Conservation (phyloP, 2,797 vertebrate species). For the Phrynocephalus guinanensis region DNA sequence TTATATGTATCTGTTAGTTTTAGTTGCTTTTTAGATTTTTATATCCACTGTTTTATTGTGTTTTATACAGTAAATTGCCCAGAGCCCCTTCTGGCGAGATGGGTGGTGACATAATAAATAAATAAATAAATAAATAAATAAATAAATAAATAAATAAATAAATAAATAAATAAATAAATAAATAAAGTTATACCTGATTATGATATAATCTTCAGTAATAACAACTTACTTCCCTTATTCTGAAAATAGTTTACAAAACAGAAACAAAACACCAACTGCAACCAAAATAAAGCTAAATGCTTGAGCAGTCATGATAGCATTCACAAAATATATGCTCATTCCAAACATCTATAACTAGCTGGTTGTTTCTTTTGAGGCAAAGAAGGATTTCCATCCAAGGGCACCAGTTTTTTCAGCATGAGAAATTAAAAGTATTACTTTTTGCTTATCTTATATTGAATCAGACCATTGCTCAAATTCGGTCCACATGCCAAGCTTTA, state of each 20-base stretch:
- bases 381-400: background rate
- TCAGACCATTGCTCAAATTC: background rate
- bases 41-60: too few species aligned
- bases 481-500: background rate
- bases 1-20: too few species aligned
- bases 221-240: background rate
- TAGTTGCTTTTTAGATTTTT: too few species aligned
- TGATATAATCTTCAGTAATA: background rate
- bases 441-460: background rate
- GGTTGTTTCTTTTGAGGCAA: background rate
- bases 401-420: background rate
- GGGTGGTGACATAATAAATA: too few species aligned
- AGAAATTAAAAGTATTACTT: background rate
- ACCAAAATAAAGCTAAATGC: background rate
- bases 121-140: too few species aligned
- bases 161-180: too few species aligned
- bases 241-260: background rate
- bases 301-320: background rate
- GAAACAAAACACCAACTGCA: background rate
- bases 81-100: too few species aligned
- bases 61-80: too few species aligned
- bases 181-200: background rate
- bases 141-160: too few species aligned
- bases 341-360: too few species aligned
- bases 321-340: background rate